A percentile compares a stretch with the other conserved stretches of the same genome.
Conservation (phyloP, 92 coral and sea anemone genomes). For the Phymanthus crucifer region DNA sequence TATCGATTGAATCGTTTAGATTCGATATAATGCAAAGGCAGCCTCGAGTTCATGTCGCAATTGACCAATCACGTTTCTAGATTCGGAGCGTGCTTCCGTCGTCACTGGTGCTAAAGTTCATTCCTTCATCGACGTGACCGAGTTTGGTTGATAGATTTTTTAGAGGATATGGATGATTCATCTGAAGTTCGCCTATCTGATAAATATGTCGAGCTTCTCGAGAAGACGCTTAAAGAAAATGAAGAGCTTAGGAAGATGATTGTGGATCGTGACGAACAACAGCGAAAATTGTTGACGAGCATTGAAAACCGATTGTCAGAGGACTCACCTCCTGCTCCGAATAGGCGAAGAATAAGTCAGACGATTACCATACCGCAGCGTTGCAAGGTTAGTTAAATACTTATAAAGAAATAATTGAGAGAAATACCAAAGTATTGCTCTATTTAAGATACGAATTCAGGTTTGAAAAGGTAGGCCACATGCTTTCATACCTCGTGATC, state of each 20-base stretch:
- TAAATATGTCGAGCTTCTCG: neutral
- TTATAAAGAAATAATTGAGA: neutral
- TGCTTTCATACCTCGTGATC: neutral
- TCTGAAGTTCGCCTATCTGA: neutral
- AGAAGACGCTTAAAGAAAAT: neutral
- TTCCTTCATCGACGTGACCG: neutral
- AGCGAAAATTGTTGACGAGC: neutral
- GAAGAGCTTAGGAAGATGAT: neutral
- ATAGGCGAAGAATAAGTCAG: neutral
- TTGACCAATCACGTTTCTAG: conserved; percentile 3
- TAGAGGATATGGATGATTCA: neutral
- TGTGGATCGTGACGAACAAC: neutral
- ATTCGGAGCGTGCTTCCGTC: neutral
- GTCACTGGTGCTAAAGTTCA: neutral
- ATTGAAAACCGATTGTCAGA: neutral
- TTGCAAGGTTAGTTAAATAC: neutral
- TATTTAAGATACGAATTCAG: neutral
- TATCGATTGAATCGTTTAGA: no score
- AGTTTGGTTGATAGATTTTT: neutral
- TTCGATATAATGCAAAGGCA: neutral
- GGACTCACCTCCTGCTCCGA: neutral
- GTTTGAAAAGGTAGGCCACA: neutral
- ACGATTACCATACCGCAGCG: neutral
- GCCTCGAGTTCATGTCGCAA: neutral
- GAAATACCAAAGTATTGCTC: neutral